Evolutionary conservation across 2,888 invertebrate genomes (phyloP).

Genomic region (Pheosia gnoma): DNA sequence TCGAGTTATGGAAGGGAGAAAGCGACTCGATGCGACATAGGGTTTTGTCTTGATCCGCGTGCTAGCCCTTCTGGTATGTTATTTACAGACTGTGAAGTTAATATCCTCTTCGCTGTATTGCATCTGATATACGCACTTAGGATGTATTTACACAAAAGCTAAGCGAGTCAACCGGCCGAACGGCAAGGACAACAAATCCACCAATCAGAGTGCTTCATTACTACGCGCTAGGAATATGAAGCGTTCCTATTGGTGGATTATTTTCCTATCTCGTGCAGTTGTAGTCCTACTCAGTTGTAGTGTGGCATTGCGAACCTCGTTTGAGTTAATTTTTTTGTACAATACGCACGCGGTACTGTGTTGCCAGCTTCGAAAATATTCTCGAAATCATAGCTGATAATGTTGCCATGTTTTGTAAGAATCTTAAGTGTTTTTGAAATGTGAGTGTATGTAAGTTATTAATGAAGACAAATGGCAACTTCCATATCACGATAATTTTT

Average conservation of each 20-base stretch:
- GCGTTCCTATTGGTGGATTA: neutral
- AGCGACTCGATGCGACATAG: too few species aligned
- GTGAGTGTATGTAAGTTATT: conserved; percentile 5
- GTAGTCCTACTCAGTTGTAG: conserved; percentile 3
- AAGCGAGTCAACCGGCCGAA: neutral
- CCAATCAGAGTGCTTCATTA: neutral
- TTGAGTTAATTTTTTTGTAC: conserved; percentile 34
- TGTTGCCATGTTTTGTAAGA: conserved; percentile 28
- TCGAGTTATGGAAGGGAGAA: too few species aligned
- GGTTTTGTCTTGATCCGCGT: too few species aligned
- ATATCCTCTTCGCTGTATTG: too few species aligned
- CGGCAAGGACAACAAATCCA: neutral
- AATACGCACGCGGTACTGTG: conserved; percentile 44
- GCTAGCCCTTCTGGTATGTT: too few species aligned
- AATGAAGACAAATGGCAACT: conserved; percentile 2
- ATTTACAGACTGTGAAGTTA: too few species aligned
- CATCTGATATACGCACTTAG: too few species aligned
- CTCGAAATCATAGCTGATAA: conserved; percentile 21
- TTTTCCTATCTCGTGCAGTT: neutral
- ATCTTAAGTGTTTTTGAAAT: neutral
- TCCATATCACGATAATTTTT: neutral
- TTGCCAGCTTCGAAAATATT: conserved; percentile 57
- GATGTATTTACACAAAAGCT: conserved; percentile 22
- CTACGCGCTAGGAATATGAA: neutral
- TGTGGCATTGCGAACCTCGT: conserved; percentile 25